Conservation (phyloP, 2,888 invertebrate species). For the Lysandra bellargus region DNA sequence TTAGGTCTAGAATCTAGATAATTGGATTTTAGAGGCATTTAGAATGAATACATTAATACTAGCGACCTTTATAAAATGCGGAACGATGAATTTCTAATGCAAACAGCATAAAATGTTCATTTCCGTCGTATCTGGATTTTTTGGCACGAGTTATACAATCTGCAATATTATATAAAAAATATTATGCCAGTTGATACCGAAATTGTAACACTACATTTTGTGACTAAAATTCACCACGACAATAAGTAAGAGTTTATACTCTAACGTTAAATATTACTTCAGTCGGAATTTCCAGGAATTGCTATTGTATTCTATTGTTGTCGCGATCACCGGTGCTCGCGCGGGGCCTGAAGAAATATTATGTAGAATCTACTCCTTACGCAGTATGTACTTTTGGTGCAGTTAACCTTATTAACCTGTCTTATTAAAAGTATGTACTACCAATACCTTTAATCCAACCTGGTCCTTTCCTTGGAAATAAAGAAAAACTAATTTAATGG, state of each 20-base stretch:
- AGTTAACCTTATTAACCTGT: too few relatives aligned
- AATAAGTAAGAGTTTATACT: background rate
- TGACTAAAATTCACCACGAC: too few relatives aligned
- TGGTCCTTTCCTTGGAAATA: too few relatives aligned
- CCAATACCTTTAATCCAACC: too few relatives aligned
- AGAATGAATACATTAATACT: background rate
- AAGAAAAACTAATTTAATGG: too few relatives aligned
- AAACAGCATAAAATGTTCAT: background rate
- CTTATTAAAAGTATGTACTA: too few relatives aligned
- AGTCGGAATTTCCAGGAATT: too few relatives aligned
- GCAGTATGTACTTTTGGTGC: too few relatives aligned
- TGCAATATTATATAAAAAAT: background rate
- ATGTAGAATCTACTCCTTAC: background rate
- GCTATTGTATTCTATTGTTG: too few relatives aligned
- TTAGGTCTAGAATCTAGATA: slow-evolving; percentile 8
- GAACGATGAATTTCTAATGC: background rate
- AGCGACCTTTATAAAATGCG: slow-evolving; percentile 7
- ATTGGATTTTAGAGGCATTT: background rate
- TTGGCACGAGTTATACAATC: background rate
- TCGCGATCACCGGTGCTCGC: too few relatives aligned
- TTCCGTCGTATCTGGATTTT: background rate
- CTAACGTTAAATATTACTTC: background rate
- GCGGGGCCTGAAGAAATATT: too few relatives aligned
- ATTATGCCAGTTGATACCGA: background rate
- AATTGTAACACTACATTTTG: background rate